Evolutionary conservation across 2,113 vertebrate species (phyloP).

Genomic region (Cichladusa arquata): DNA sequence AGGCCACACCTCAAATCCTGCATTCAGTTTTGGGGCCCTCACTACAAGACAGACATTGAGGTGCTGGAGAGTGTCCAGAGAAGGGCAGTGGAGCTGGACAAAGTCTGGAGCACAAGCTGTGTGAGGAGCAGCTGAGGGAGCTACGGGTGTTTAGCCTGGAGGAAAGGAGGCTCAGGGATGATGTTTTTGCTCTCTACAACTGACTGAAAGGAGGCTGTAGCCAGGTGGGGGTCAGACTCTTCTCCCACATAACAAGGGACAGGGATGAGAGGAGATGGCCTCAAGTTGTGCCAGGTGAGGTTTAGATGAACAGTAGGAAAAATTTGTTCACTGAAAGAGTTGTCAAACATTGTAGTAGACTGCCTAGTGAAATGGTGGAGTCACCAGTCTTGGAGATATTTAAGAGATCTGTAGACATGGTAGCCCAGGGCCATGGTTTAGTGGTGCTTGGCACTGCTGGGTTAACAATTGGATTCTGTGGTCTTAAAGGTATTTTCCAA

Average conservation of each 20-base stretch:
- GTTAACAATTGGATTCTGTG: not conserved
- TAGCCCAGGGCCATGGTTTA: not conserved
- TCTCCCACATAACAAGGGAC: not conserved
- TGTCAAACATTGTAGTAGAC: not conserved
- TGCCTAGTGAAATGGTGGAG: not conserved
- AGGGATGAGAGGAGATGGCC: not conserved
- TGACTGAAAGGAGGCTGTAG: not conserved
- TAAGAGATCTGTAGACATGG: not conserved
- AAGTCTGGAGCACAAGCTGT: not conserved
- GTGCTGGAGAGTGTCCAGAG: not conserved
- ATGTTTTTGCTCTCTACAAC: not conserved
- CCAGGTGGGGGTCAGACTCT: rapidly evolving
- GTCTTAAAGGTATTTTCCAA: not conserved
- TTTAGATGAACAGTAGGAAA: not conserved
- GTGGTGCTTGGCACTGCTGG: not conserved
- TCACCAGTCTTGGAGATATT: not conserved
- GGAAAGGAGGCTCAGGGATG: not conserved
- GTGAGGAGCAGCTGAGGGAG: not conserved
- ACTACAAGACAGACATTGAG: not conserved
- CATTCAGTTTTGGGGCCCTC: not conserved
- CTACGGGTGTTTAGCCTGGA: not conserved
- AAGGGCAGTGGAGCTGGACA: not conserved
- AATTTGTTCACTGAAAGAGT: not conserved
- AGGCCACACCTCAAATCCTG: not conserved
- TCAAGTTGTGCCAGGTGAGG: not conserved